Conservation (phyloP, 2,888 invertebrate genomes). For the Scaeva pyrastri region DNA sequence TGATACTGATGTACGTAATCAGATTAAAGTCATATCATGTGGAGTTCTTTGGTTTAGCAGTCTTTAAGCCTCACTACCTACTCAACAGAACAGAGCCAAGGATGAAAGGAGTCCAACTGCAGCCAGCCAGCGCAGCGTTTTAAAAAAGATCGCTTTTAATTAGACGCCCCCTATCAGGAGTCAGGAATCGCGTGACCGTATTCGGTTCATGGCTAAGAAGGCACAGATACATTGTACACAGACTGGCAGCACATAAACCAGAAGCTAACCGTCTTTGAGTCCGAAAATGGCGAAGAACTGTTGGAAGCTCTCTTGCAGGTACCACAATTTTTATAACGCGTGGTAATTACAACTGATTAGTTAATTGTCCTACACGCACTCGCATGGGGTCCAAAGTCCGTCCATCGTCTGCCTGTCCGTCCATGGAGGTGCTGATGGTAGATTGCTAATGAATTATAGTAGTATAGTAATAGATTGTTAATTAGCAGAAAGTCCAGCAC, state of each 20-base stretch:
- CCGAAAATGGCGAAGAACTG: conserved; percentile 30
- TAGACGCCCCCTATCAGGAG: conserved; percentile 70
- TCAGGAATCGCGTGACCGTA: conserved; percentile 71
- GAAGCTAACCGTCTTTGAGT: conserved; percentile 3
- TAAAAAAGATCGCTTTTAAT: conserved; percentile 63
- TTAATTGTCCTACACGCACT: conserved; percentile 66
- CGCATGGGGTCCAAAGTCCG: not conserved
- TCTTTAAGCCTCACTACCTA: not conserved
- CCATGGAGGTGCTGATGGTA: conserved; percentile 40
- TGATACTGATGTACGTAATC: conserved; percentile 59
- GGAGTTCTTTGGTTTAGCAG: conserved; percentile 5
- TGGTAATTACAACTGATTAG: conserved; percentile 68
- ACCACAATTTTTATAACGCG: conserved; percentile 37
- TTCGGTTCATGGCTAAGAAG: conserved; percentile 41
- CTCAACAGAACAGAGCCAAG: not conserved
- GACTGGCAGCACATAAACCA: not conserved
- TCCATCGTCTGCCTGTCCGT: no score
- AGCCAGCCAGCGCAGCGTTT: no score
- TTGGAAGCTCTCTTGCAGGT: conserved; percentile 17
- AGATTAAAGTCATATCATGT: conserved; percentile 66
- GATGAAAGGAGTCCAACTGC: conserved; percentile 33
- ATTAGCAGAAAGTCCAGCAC: conserved; percentile 44
- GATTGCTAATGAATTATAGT: conserved; percentile 54
- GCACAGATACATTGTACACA: conserved; percentile 1
- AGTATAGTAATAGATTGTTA: conserved; percentile 44